Base-by-base conservation (phyloP, 2,797 vertebrate genomes). In the Thamnophis elegans region DNA sequence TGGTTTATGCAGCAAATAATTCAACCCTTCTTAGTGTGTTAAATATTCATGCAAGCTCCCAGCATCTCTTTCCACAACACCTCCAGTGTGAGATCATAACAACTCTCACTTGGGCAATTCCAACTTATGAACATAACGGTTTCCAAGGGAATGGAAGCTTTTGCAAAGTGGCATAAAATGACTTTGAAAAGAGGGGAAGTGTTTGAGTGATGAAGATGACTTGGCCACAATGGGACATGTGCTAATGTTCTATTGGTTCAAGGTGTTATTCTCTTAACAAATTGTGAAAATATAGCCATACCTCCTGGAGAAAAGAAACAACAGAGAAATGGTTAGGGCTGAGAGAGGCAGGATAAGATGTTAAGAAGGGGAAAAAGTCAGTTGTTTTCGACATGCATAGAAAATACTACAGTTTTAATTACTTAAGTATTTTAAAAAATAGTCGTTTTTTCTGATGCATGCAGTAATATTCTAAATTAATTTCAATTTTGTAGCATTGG, bases 1-100 rank as follows among this genome's bases (percentile, higher is more conserved):
- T 90, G 91, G 91, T 95, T 94, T 91, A 92, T 93, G 92, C 88
- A 93, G 95, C 90, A 95, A 91, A 68, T 85, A 91, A 25, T 42
- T 59, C 32, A 90, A 47, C 87, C 94, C 92, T 86, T 95, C 91
- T 89, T 32, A 82, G 82, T 36, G 32, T 0, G 26, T 93, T 96
- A 94, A 93, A 94, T 96, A 94, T 91, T 91, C 88, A 91, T 56
- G 26, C 92, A 42, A 25, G 26, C 25, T 94, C 55, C 59, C 60
- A 54, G n/a, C 5, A 86, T 13, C 62, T 87, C 90, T 92, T 54
- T 91, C 86, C 78, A n/a, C 88, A 86, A n/a, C 82, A 89, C 22
- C 59, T 59, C 60, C 53, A 60, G 78, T 87, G 60, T 89, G 94
- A 82, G 94, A 94, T 55, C 5, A 10, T 91, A 94, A 55, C 0